Evolutionary conservation across 1,140 invertebrate species (phyloP), one percentile per base, ranked within the genome.

Genomic region (Bombyx mandarina): DNA sequence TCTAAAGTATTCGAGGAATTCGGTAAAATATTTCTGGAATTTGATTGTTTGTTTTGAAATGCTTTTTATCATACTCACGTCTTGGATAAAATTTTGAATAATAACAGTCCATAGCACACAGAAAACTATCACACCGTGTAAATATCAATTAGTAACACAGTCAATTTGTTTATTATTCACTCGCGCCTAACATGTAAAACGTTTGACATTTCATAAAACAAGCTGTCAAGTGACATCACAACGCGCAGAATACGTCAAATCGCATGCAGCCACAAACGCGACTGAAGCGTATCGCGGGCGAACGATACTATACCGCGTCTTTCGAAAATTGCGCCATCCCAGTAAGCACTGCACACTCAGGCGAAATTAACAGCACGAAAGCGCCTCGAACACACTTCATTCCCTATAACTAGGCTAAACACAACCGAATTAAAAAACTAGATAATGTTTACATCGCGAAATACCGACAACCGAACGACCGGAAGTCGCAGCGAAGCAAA

Each of bases 401-500:
- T 77, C 71, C 74, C 76, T 74, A 74, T 65, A 77, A 73, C 69
- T 79, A 66, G 69, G 74, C 70, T 69, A 77, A 82, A 79, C 73
- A 70, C 73, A 60, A 60, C 65, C 69, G 70, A 82, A 77, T 79
- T 76, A 75, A 68, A 79, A 80, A 82, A 82, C 81, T 86, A 86
- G 81, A 84, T 85, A 84, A 83, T 87, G 83, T 86, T 87, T 87
- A 88, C 85, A 89, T 84, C 82, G 78, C 81, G 76, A 82, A 86
- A 86, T 81, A 78, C 82, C 83, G 79, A 83, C 85, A 88, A 77
- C 86, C 86, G 77, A 83, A 80, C 86, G 79, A 79, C 84, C 89
- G 89, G 89, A 89, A 89, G 89, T 90, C 84, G 82, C 80, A 78
- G 80, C 85, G 85, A 89, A 86, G 87, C 90, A 91, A 91, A 91